Evolutionary conservation across 2,888 invertebrate genomes (phyloP).

Genomic region (Nephrotoma guestfalica): DNA sequence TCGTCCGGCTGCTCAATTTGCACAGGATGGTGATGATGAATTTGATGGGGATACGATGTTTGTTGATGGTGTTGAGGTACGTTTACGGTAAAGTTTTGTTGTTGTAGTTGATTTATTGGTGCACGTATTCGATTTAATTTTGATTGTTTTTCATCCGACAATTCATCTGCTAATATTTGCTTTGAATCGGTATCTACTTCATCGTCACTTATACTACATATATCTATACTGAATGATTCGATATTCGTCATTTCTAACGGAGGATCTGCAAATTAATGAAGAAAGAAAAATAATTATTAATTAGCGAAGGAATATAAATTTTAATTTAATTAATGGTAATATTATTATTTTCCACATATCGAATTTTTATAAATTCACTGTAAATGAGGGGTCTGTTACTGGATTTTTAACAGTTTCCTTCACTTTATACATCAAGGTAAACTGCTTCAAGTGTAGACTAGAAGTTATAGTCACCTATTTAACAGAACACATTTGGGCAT

Average conservation of each 20-base stretch:
- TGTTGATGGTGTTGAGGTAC: constrained; percentile 16
- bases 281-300: neutral
- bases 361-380: too few relatives aligned
- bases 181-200: constrained; percentile 12
- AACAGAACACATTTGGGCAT: too few relatives aligned
- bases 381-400: too few relatives aligned
- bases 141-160: constrained; percentile 11
- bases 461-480: too few relatives aligned
- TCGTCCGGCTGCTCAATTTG: constrained; percentile 14
- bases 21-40: constrained; percentile 15
- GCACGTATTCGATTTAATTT: constrained; percentile 28
- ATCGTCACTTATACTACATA: constrained; percentile 27
- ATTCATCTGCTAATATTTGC: constrained; percentile 9
- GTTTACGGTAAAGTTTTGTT: constrained; percentile 6
- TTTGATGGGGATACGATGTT: constrained; percentile 19
- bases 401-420: too few relatives aligned
- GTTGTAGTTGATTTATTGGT: constrained; percentile 21
- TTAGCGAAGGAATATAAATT: too few relatives aligned
- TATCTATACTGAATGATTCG: constrained; percentile 24
- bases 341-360: too few relatives aligned
- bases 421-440: too few relatives aligned
- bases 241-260: constrained; percentile 28
- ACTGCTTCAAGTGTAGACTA: too few relatives aligned
- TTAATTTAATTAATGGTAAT: too few relatives aligned
- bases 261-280: constrained; percentile 14